Evolutionary conservation across 2,797 vertebrate species (phyloP).

Genomic region (Characodon lateralis): DNA sequence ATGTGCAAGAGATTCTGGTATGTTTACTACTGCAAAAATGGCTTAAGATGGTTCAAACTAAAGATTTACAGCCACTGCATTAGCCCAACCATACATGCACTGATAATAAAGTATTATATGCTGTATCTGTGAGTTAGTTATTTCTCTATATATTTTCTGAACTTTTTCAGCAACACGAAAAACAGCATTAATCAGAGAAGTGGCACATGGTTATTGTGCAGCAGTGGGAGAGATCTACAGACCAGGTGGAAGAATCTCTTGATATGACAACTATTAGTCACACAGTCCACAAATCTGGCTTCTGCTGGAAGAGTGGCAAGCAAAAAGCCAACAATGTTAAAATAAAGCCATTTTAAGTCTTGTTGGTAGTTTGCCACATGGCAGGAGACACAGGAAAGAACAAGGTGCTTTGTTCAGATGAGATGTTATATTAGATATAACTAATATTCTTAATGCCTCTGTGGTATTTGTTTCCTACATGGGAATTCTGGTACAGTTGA

Average conservation of each 20-base stretch:
- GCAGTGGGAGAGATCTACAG: background rate
- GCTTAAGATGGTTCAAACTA: background rate
- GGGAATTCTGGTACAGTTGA: no score
- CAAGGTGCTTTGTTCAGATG: no score
- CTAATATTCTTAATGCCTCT: no score
- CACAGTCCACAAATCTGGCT: no score
- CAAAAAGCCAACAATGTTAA: background rate
- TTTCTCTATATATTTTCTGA: background rate
- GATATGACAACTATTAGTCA: background rate
- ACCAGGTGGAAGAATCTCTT: background rate
- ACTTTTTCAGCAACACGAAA: background rate
- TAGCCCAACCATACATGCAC: background rate
- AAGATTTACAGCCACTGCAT: background rate
- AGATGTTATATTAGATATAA: no score
- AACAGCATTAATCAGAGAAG: background rate
- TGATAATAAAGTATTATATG: background rate
- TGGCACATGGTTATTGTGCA: background rate
- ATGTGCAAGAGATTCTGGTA: constrained; percentile 8
- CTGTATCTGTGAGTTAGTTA: background rate
- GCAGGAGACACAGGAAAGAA: no score
- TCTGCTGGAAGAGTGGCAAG: no score
- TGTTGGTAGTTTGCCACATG: background rate
- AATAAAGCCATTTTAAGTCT: background rate
- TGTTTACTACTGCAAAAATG: background rate
- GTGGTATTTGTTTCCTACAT: no score